Evolutionary conservation across 1,140 invertebrate genomes (phyloP), one percentile per base, ranked within the genome.

Genomic region (Phocides pigmalion): DNA sequence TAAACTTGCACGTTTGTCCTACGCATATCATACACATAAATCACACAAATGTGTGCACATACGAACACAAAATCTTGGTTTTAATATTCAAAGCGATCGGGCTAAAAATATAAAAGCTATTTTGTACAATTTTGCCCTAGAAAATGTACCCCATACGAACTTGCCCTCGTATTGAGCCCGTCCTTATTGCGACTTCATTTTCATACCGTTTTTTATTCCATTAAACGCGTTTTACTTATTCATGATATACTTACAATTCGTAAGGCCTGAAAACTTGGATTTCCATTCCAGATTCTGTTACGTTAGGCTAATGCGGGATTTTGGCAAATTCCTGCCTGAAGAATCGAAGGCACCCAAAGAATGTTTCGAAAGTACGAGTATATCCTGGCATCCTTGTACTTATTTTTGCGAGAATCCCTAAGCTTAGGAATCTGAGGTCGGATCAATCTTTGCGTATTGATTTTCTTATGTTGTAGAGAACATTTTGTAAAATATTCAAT

Each of bases 181-280:
- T n/a, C 32, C 32, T 11, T 28, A 28, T 11, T 35, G 11, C 19
- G 14, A 42, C 41, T 61, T 49, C 25, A 50, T 39, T 49, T 51
- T 63, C 53, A 49, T 51, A 37, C 46, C 41, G 15, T 46, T 59
- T 51, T 59, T 59, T 59, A 59, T 59, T 59, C 54, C 41, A 46
- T 59, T 44, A 46, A 46, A 46, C 25, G 22, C 41, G 19, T 32
- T 59, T 59, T 59, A 28, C 41, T 59, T 59, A 59, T 59, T 59
- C 54, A 59, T 46, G 51, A 41, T 54, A 37, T 32, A 54, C 51
- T 54, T 41, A 41, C 51, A 39, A 53, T 20, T 37, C 17, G 17
- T 12, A n/a, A 39, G 51, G 51, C 54, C 50, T 64, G 61, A 61
- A 63, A 62, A 70, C 51, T 50, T 65, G 53, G 28, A 58, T 59